These are phyloP conservation scores for Thera obeliscata DNA, from an alignment of 2,888 invertebrate genomes.

Conservation along the genomic window DNA sequence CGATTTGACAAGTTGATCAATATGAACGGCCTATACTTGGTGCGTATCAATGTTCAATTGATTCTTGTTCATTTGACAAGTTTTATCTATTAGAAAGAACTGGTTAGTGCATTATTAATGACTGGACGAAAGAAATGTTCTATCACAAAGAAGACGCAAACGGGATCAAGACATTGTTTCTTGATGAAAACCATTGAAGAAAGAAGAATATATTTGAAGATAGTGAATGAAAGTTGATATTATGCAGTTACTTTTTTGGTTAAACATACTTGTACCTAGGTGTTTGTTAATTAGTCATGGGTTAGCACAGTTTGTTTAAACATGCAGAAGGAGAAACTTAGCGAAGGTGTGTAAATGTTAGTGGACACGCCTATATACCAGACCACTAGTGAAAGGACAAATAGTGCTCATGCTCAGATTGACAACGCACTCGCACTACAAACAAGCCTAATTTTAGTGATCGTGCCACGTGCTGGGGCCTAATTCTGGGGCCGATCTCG, in stretches of 20 bases:
- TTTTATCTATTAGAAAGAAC: conserved; percentile 34
- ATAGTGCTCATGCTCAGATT: conserved; percentile 2
- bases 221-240: no score
- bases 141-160: neutral
- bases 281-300: neutral
- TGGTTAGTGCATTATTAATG: conserved; percentile 17
- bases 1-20: conserved; percentile 60
- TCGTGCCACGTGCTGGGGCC: neutral
- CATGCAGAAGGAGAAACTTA: conserved; percentile 10
- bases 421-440: neutral
- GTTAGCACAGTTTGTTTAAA: conserved; percentile 7
- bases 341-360: conserved; percentile 7
- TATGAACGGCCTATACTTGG: conserved; percentile 57
- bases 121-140: neutral
- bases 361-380: conserved; percentile 6
- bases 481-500: no score
- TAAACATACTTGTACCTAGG: no score
- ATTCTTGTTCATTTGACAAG: conserved; percentile 48
- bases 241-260: no score
- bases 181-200: no score
- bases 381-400: conserved; percentile 16
- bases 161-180: no score
- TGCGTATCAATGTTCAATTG: conserved; percentile 49
- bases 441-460: neutral
- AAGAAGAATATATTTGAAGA: no score